Conservation (phyloP, 2,797 vertebrate genomes). For the Echeneis naucrates region DNA sequence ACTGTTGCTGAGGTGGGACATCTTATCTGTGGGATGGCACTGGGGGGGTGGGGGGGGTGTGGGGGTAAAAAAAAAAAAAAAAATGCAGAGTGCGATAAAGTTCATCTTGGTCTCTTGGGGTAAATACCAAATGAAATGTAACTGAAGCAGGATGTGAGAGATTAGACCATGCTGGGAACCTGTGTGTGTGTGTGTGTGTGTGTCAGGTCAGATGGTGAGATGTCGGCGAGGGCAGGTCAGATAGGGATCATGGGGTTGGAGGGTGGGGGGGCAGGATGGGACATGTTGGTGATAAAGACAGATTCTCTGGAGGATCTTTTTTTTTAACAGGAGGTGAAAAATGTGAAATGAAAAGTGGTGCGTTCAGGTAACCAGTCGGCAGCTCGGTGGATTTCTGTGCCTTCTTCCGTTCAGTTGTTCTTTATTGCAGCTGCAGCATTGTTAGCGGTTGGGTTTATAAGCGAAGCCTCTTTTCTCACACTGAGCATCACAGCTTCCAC, state of each 20-base stretch:
- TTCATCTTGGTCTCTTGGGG: conserved; percentile 41
- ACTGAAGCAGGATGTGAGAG: conserved; percentile 51
- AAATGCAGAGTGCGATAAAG: neutral
- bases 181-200: conserved; percentile 22
- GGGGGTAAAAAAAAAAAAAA: conserved; percentile 3
- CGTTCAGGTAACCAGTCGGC: too few species aligned
- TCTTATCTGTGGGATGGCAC: conserved; percentile 25
- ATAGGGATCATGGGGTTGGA: conserved; percentile 73
- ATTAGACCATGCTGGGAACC: conserved; percentile 41
- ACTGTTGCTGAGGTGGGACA: neutral
- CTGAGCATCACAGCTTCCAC: conserved; percentile 62
- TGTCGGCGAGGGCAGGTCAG: conserved; percentile 68
- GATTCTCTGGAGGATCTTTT: conserved; percentile 43
- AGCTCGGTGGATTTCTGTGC: conserved; percentile 26
- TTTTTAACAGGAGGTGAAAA: conserved; percentile 10
- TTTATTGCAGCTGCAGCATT: conserved; percentile 52
- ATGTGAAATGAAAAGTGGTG: conserved; percentile 12
- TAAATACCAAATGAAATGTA: conserved; percentile 48
- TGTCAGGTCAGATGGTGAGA: conserved; percentile 71
- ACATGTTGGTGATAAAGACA: conserved; percentile 46
- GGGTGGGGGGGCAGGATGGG: conserved; percentile 44
- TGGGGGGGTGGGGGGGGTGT: too few species aligned
- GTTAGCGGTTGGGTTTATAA: conserved; percentile 66
- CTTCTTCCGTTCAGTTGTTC: conserved; percentile 36
- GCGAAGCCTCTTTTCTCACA: conserved; percentile 49